Conservation (phyloP, 2,797 vertebrate genomes). For the Rhynchotus rufescens region DNA sequence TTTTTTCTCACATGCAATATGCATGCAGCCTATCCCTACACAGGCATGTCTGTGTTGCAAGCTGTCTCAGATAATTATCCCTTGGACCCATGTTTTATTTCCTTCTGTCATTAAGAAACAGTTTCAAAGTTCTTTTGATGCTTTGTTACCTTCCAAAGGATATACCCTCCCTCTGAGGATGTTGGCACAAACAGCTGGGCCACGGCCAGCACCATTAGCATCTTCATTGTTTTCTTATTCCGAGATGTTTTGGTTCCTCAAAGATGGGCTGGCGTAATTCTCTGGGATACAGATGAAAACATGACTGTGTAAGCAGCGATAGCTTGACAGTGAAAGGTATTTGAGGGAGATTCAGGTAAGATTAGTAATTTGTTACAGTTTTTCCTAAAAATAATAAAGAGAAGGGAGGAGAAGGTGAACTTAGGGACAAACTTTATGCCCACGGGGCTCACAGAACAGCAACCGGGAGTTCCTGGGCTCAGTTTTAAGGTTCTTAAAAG, state of each 20-base stretch:
- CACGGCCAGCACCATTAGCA: not conserved
- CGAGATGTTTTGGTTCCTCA: not conserved
- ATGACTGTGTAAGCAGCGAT: not conserved
- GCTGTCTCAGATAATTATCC: not conserved
- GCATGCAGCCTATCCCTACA: not conserved
- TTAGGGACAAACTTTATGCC: not conserved
- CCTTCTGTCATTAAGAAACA: not conserved
- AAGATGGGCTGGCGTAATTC: not conserved
- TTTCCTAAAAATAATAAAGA: not conserved
- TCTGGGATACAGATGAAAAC: not conserved
- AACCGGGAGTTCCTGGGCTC: not conserved
- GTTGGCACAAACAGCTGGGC: not conserved
- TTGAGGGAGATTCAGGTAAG: not conserved
- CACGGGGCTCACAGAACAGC: not conserved
- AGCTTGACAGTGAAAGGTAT: not conserved
- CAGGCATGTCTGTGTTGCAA: not conserved
- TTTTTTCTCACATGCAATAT: not conserved
- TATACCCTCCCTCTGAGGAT: not conserved
- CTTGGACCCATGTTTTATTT: not conserved
- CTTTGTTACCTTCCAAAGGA: not conserved
- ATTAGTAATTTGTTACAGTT: not conserved
- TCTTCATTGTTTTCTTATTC: not conserved
- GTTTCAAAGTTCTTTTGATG: constrained; percentile 1
- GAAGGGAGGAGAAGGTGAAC: not conserved
- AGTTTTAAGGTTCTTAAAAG: not conserved